A percentile compares a stretch with the other conserved stretches of the same genome.
Conservation (phyloP, 2,888 invertebrate genomes). For the Frankliniella intonsa region DNA sequence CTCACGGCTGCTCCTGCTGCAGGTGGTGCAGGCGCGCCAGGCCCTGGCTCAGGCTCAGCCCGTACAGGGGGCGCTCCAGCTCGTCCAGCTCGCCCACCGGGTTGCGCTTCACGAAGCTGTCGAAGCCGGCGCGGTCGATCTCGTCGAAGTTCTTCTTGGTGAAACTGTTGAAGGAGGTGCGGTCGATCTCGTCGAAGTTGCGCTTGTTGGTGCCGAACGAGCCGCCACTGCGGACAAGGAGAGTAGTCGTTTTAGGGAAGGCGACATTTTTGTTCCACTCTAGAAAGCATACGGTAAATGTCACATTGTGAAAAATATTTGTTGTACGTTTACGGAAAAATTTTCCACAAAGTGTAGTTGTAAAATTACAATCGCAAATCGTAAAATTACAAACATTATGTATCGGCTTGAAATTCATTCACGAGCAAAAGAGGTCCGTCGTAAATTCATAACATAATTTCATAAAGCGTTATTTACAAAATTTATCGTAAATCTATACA, state of each 20-base stretch:
- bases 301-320: not conserved
- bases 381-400: too few relatives aligned
- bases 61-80: constrained; percentile 12
- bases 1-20: constrained; percentile 18
- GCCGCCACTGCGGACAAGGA: constrained; percentile 40
- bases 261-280: too few relatives aligned
- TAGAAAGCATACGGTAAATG: too few relatives aligned
- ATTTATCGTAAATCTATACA: too few relatives aligned
- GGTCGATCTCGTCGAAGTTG: constrained; percentile 60
- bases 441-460: too few relatives aligned
- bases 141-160: constrained; percentile 59
- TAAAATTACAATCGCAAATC: too few relatives aligned
- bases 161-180: constrained; percentile 53
- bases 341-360: too few relatives aligned
- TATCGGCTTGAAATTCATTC: too few relatives aligned
- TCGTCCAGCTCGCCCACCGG: constrained; percentile 15
- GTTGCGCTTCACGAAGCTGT: constrained; percentile 52
- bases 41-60: not conserved
- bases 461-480: too few relatives aligned
- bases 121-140: constrained; percentile 59
- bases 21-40: constrained; percentile 14
- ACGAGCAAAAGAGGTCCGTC: too few relatives aligned
- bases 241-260: not conserved
- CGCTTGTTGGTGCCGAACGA: constrained; percentile 50
- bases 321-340: too few relatives aligned